Evolutionary conservation across 2,797 vertebrate species (phyloP).

Genomic region (Eutrigla gurnardus): DNA sequence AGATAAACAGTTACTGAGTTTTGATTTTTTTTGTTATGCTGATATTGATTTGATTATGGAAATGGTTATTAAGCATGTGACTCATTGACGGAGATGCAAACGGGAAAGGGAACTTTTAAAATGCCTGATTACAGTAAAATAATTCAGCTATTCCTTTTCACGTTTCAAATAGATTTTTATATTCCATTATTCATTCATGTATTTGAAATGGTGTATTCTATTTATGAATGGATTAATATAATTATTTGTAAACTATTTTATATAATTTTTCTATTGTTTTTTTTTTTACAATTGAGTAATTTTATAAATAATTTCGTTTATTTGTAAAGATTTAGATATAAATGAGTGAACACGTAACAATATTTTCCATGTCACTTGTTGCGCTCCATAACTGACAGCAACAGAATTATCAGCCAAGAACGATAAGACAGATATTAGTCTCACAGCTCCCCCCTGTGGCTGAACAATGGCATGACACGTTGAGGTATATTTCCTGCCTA

Average conservation of each 20-base stretch:
- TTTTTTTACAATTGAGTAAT: not conserved
- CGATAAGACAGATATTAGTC: conserved; percentile 11
- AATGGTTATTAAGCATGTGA: not conserved
- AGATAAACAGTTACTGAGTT: not conserved
- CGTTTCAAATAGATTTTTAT: not conserved
- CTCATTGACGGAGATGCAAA: not conserved
- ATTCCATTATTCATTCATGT: not conserved
- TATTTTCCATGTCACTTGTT: not conserved
- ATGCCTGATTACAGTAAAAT: not conserved
- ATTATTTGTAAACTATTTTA: not conserved
- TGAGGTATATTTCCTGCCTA: conserved; percentile 5
- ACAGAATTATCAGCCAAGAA: not conserved
- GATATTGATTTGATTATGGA: not conserved
- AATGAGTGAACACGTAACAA: not conserved
- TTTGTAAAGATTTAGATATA: not conserved
- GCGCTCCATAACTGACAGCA: not conserved
- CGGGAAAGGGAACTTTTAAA: not conserved
- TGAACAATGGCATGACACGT: not conserved
- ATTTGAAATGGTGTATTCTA: not conserved
- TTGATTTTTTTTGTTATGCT: not conserved
- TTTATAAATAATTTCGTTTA: not conserved
- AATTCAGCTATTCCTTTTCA: not conserved
- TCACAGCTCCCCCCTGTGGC: conserved; percentile 64
- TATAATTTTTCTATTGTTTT: not conserved
- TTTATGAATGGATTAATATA: not conserved